Percentiles rank a stretch among this genome's conserved stretches.
These are phyloP conservation scores for Ormyrus thymus DNA, from an alignment of 2,888 invertebrate genomes.

Conservation along the genomic window DNA sequence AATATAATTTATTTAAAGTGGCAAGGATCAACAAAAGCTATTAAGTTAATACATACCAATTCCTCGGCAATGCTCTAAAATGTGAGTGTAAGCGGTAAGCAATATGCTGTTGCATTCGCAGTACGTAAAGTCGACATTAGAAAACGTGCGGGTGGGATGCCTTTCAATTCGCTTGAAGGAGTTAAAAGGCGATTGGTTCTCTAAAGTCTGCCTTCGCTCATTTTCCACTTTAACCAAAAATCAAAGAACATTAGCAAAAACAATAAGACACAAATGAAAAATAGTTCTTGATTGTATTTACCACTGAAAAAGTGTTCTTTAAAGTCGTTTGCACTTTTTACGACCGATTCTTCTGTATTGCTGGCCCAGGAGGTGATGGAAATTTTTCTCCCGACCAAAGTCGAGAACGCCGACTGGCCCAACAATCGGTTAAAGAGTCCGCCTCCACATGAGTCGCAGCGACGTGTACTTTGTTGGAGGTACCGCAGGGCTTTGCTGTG, in stretches of 20 bases:
- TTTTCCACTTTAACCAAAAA: too few species aligned
- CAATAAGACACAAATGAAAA: too few species aligned
- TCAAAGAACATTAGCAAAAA: too few species aligned
- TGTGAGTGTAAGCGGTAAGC: slow-evolving; percentile 78
- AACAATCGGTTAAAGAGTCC: slow-evolving; percentile 77
- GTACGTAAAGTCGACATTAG: slow-evolving; percentile 76
- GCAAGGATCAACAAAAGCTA: background rate
- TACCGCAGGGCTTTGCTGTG: slow-evolving; percentile 79
- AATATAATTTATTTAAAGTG: background rate
- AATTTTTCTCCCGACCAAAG: too few species aligned
- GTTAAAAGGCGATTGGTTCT: too few species aligned
- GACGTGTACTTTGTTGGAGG: slow-evolving; percentile 78
- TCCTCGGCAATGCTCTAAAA: slow-evolving; percentile 79
- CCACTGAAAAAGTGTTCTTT: too few species aligned
- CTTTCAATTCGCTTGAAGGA: slow-evolving; percentile 3
- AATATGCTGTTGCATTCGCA: slow-evolving; percentile 80
- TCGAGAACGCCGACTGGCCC: slow-evolving; percentile 65
- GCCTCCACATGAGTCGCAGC: slow-evolving; percentile 78
- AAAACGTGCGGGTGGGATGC: slow-evolving; percentile 74
- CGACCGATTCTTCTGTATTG: too few species aligned
- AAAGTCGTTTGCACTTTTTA: too few species aligned
- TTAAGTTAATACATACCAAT: slow-evolving; percentile 74
- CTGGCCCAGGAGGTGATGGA: too few species aligned
- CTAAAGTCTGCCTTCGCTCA: too few species aligned
- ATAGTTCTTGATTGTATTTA: too few species aligned